Evolutionary conservation across 2,113 vertebrate genomes (phyloP).

Genomic region (Cervus canadensis): DNA sequence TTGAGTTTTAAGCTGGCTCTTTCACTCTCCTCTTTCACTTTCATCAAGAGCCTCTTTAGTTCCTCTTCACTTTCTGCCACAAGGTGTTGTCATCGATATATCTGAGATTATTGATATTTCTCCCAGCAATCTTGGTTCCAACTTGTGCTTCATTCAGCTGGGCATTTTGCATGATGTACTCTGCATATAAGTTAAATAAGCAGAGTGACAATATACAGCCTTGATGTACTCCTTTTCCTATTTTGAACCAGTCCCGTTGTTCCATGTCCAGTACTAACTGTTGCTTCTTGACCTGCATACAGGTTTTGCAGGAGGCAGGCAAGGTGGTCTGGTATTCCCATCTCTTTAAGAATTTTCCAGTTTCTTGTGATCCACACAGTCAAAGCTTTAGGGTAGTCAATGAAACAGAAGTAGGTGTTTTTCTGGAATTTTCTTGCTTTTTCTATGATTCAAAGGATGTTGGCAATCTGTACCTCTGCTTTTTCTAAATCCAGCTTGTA

Average conservation of each 20-base stretch:
- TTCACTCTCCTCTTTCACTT: background rate
- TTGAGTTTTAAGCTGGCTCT: background rate
- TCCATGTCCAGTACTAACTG: background rate
- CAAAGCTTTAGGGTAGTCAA: background rate
- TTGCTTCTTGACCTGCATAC: background rate
- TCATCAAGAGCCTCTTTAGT: background rate
- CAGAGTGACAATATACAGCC: background rate
- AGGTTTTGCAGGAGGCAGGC: background rate
- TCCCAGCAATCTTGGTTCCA: background rate
- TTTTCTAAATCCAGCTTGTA: background rate
- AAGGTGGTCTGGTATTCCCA: background rate
- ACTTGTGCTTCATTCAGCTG: background rate
- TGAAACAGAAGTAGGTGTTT: background rate
- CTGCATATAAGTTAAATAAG: background rate
- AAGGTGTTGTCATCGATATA: background rate
- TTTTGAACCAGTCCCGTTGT: background rate
- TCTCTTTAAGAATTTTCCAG: background rate
- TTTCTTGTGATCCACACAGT: background rate
- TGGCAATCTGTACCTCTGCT: background rate
- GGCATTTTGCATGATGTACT: background rate
- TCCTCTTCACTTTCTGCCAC: background rate
- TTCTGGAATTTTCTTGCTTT: background rate
- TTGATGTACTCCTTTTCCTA: background rate
- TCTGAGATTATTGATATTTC: background rate
- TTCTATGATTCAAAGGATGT: background rate